Evolutionary conservation across 2,888 invertebrate genomes (phyloP), one percentile per base, ranked within the genome.

Genomic region (Noctua comes): DNA sequence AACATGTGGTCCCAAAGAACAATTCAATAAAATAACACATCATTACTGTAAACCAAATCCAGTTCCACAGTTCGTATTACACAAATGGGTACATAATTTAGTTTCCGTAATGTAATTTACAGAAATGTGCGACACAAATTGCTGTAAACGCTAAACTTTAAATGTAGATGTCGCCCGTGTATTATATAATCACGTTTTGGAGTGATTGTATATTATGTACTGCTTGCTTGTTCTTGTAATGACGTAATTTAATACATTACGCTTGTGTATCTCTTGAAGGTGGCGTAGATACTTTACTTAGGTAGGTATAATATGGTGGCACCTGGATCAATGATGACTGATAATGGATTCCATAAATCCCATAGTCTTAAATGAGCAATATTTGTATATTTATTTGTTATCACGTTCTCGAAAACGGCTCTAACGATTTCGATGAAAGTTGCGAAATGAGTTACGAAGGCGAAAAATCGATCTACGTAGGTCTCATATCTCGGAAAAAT

Each of bases 121-220:
- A 65, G 36, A 73, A 75, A 24, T 64, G 77, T 73, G 59, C 59
- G 69, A 48, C 68, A 70, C 70, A 76, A 76, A 77, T 81, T 68
- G 51, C 75, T 84, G 71, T 68, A 43, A 84, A 69, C 43, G 54
- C 65, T 73, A 70, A 84, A 81, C 75, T 84, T 84, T 81, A 64
- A 77, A 81, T 70, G 66, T 81, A 75, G 65, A 73, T 73, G 73
- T 73, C 75, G 59, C 73, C 51, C 16, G 18, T 73, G 77, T 21
- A n/a, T 76, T 73, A 76, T n/a, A 73, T 81, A 76, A 74, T 76
- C 85, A 43, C 59, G 59, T 65, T 77, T 69, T 31, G 27, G 18
- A 8, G 31, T 79, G 46, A 73, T 77, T 70, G 65, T 83, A 48
- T 31, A 51, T 54, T 73, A 74, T 62, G 54, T 74, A 48, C 73